These are phyloP conservation scores for Cricetomys ansorgei DNA, from an alignment of 2,113 vertebrate genomes.

Conservation along the genomic window DNA sequence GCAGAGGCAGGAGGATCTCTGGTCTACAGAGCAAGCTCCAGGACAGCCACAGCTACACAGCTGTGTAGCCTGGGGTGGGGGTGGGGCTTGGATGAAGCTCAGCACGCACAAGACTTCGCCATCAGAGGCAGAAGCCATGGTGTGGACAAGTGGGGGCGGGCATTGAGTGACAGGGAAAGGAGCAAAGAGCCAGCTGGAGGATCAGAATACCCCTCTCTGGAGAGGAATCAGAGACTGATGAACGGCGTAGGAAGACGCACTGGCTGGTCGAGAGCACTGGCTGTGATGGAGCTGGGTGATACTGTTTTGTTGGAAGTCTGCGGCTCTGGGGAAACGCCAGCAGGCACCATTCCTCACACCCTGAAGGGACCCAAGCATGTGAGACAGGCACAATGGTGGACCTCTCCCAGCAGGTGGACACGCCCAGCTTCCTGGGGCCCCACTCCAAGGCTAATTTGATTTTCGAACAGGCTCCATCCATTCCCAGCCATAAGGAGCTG, in stretches of 20 bases:
- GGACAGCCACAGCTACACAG: no score
- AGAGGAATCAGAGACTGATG: not conserved
- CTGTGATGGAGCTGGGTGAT: not conserved
- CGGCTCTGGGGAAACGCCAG: not conserved
- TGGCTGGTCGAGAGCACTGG: not conserved
- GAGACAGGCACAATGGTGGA: fast-evolving
- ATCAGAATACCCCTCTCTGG: no score
- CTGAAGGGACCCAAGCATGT: not conserved
- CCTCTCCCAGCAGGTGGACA: not conserved
- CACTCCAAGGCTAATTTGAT: fast-evolving
- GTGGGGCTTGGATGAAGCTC: not conserved
- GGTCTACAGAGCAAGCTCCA: no score
- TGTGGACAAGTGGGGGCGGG: fast-evolving
- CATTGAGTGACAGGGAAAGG: no score
- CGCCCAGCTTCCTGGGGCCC: not conserved
- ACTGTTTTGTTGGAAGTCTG: not conserved
- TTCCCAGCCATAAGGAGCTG: not conserved
- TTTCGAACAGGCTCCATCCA: not conserved
- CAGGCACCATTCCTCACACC: fast-evolving
- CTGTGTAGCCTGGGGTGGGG: no score
- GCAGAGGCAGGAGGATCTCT: no score
- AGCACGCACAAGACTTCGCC: not conserved
- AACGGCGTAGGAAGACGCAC: fast-evolving
- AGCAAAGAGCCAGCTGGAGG: not conserved
- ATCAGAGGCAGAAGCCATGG: no score